Evolutionary conservation across 1,140 invertebrate species (phyloP).

Genomic region (Cyphomyrmex costatus): DNA sequence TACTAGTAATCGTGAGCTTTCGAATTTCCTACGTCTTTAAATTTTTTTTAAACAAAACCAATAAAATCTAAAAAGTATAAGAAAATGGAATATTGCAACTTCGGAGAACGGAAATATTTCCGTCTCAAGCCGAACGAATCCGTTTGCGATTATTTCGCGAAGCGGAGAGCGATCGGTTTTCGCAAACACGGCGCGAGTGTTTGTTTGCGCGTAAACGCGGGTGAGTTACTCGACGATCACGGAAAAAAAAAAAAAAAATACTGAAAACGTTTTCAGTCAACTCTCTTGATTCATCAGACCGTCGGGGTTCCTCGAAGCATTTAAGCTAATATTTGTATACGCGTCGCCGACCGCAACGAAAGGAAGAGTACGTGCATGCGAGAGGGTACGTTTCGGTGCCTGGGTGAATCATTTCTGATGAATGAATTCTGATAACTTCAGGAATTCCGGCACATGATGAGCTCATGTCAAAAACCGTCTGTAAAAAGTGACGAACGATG

Average conservation of each 20-base stretch:
- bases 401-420: slow-evolving; percentile 49
- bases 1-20: not conserved
- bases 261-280: slow-evolving; percentile 30
- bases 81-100: not conserved
- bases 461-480: slow-evolving; percentile 37
- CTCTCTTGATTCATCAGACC: slow-evolving; percentile 3
- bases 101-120: not conserved
- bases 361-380: not conserved
- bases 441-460: slow-evolving; percentile 27
- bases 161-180: slow-evolving; percentile 14
- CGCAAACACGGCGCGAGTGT: slow-evolving; percentile 15
- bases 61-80: not conserved
- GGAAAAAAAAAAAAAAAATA: slow-evolving; percentile 25
- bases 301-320: slow-evolving; percentile 27
- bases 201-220: slow-evolving; percentile 35
- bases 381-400: not conserved
- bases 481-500: slow-evolving; percentile 33
- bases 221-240: not conserved
- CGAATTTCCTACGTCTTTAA: not conserved
- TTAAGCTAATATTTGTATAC: slow-evolving; percentile 61
- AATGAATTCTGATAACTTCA: slow-evolving; percentile 44
- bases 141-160: slow-evolving; percentile 26
- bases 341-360: not conserved
- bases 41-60: not conserved
- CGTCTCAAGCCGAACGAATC: not conserved